Evolutionary conservation across 1,140 invertebrate species (phyloP), one percentile per base, ranked within the genome.

Genomic region (Melanaphis sacchari): DNA sequence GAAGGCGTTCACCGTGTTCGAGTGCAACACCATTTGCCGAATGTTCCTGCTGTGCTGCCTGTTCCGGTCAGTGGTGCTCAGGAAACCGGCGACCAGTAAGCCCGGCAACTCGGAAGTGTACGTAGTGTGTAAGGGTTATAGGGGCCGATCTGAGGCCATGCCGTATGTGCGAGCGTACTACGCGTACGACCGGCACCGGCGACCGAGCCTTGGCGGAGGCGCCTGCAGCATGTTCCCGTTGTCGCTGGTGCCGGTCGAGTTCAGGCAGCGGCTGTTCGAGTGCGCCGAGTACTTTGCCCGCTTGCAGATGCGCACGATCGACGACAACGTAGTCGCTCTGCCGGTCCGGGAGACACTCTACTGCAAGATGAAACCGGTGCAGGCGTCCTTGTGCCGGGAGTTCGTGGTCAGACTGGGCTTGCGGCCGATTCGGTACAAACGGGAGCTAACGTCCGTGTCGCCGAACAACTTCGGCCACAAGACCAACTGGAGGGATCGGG

Each of bases 81-180:
- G 97, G 94, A 99, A 99, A 95, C 99, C 99, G 21, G 97, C 96
- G 1, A 98, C 98, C 0, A 99, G 98, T 82, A 98, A 98, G 95
- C 97, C 97, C 94, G 98, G 98, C 24, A 99, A 99, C 95, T 99
- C 98, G 0, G 99, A 99, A 95, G 96, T 98, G 0, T 99, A 99
- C 95, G 95, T 98, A 0, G 96, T 99, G 24, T 98, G 98, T 95
- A 94, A 96, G n/a, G 95, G 95, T 31, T 98, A 96, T 94, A 95
- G 95, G 94, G 91, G 93, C 38, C 38, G 46, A 0, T n/a, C 81
- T 24, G 11, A 38, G 9, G 76, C 91, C 21, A 54, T 31, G 5
- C 88, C 91, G 21, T 93, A 36, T 31, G 18, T 93, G 15, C 93
- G 18, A 0, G 41, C 7, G 46, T 84, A 54, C 21, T 93, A 91